phyloP scores from a whole-genome alignment of 2,888 invertebrate genomes.

The Scelioninae gen. 2 region DNA sequence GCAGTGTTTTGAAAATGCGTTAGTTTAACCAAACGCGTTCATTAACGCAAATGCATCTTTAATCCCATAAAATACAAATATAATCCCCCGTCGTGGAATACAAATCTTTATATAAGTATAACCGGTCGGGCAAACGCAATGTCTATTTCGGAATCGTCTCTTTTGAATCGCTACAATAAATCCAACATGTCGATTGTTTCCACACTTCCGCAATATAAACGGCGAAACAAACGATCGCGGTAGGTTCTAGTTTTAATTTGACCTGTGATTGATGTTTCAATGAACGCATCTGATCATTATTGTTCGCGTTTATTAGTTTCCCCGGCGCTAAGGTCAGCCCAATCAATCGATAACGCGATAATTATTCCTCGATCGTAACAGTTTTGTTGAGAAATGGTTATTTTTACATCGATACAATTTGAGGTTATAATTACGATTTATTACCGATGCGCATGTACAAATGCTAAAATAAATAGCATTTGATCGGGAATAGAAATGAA shows the following conservation, averaged over 20 bases:
- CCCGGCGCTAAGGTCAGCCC: not conserved
- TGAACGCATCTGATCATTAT: conserved; percentile 30
- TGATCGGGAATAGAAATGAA: no score
- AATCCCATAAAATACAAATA: conserved; percentile 27
- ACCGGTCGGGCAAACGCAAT: conserved; percentile 5
- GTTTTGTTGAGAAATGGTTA: no score
- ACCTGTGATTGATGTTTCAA: conserved; percentile 36
- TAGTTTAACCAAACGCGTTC: conserved; percentile 1
- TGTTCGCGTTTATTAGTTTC: conserved; percentile 33
- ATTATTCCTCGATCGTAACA: conserved; percentile 1
- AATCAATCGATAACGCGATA: conserved; percentile 12
- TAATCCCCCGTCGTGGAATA: conserved; percentile 17
- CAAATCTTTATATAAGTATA: conserved; percentile 28
- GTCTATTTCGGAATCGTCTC: conserved; percentile 3
- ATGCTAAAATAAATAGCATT: no score
- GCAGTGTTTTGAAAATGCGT: conserved; percentile 3
- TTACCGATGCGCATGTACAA: no score
- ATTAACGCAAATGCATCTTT: conserved; percentile 22
- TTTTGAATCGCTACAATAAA: conserved; percentile 31
- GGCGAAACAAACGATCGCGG: conserved; percentile 40
- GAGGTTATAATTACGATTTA: no score
- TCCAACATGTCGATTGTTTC: conserved; percentile 36
- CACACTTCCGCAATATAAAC: conserved; percentile 26
- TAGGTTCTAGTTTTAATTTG: conserved; percentile 39
- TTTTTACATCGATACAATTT: not conserved